Evolutionary conservation across 2,797 vertebrate species (phyloP), one percentile per base, ranked within the genome.

Genomic region (Pteronotus mesoamericanus): DNA sequence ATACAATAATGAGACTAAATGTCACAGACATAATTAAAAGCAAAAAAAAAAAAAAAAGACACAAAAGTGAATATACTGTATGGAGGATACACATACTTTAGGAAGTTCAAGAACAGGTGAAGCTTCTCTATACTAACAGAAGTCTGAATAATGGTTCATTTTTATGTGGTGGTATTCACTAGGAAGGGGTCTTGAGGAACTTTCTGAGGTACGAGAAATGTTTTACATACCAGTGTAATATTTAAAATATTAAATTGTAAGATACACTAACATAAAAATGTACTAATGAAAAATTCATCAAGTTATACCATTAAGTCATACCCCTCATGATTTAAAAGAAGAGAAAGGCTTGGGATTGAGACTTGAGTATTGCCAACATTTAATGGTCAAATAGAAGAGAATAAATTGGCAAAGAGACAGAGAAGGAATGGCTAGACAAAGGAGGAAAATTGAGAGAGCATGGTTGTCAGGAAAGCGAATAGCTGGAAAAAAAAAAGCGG

Each of bases 251-350:
- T 84, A 80, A 18, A 75, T 53, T 71, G 51, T 85, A 86, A 94
- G 42, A 82, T 51, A 89, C 6, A 48, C 53, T 72, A 68, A 22
- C 64, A 39, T 71, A 53, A 80, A 79, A 85, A 89, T 37, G 74
- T 32, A 12, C 57, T 18, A 59, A 78, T 92, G 53, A 84, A 94
- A 94, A 61, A 64, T 89, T 83, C 87, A 90, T 94, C 42, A 34
- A 80, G 39, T 24, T 69, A 7, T 66, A 55, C 29, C n/a, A 39
- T 86, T 94, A 75, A 39, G 5, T 68, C 39, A 74, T 19, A 75
- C 10, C 29, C 74, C 26, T 44, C n/a, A 34, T 3, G 37, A 57
- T 57, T 93, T 53, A 29, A 86, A 91, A 72, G 48, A 74, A 79
- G 51, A 96, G 32, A 29, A 64, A 72, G 89, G 39, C 19, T 74